Evolutionary conservation across 2,888 invertebrate species (phyloP).

Genomic region (Galeopsomyia nigrocyanea): DNA sequence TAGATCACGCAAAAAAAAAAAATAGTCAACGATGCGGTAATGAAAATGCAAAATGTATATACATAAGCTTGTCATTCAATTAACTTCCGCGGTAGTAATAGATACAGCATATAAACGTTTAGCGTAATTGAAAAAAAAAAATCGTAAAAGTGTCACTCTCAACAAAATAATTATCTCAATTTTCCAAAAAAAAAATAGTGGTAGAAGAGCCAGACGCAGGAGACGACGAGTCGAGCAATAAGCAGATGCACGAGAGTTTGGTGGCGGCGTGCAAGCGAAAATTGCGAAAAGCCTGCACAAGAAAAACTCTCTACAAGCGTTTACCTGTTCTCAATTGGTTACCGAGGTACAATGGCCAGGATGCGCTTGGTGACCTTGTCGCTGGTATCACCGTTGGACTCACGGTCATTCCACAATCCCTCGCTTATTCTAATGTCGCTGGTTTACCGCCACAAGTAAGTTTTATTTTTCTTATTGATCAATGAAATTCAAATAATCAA

Average conservation of each 20-base stretch:
- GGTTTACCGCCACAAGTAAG: slow-evolving; percentile 79
- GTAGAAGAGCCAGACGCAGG: slow-evolving; percentile 54
- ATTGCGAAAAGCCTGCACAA: slow-evolving; percentile 71
- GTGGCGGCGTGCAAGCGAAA: slow-evolving; percentile 59
- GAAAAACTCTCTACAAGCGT: slow-evolving; percentile 80
- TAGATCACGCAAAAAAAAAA: too few species aligned
- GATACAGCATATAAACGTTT: too few species aligned
- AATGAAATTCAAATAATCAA: too few species aligned
- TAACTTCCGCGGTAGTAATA: too few species aligned
- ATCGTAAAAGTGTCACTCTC: too few species aligned
- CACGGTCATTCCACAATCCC: slow-evolving; percentile 92
- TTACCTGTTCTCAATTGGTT: slow-evolving; percentile 84
- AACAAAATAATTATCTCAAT: too few species aligned
- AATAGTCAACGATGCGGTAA: too few species aligned
- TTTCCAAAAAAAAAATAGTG: too few species aligned
- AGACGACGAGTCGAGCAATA: slow-evolving; percentile 35
- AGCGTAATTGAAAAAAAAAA: too few species aligned
- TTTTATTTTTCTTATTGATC: too few species aligned
- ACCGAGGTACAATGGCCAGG: slow-evolving; percentile 79
- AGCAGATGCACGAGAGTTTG: slow-evolving; percentile 56
- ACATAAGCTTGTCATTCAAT: too few species aligned
- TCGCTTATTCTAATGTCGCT: slow-evolving; percentile 86
- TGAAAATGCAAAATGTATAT: too few species aligned
- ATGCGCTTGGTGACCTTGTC: slow-evolving; percentile 88
- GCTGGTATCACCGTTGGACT: slow-evolving; percentile 94